Evolutionary conservation across 2,888 invertebrate species (phyloP).

Genomic region (Hyles lineata): DNA sequence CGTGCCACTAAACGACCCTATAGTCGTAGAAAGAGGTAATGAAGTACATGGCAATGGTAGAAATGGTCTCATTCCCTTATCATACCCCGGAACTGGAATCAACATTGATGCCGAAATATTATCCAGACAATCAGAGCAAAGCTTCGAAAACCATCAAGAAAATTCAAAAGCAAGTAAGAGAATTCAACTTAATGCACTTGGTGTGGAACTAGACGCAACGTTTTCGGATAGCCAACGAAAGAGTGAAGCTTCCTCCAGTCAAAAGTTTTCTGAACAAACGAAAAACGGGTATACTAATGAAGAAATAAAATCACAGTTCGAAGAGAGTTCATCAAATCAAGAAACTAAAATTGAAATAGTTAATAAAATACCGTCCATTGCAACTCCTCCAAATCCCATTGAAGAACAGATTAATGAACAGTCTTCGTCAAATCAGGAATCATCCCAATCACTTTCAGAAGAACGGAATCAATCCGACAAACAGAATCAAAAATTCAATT

Average conservation of each 20-base stretch:
- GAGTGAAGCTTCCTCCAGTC: neutral
- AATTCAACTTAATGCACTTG: neutral
- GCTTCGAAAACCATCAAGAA: neutral
- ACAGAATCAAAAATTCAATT: neutral
- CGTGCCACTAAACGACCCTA: neutral
- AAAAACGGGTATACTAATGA: neutral
- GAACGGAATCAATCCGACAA: neutral
- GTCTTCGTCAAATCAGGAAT: neutral
- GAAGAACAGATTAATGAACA: neutral
- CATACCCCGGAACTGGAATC: neutral
- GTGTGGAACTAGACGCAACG: neutral
- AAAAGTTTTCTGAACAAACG: neutral
- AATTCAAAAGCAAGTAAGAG: neutral
- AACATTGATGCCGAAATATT: neutral
- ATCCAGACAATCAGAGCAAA: neutral
- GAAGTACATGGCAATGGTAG: neutral
- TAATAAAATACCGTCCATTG: neutral
- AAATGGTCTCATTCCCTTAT: neutral
- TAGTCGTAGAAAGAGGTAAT: constrained; percentile 1
- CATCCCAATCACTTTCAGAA: neutral
- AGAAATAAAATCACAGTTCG: neutral
- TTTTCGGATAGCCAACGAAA: neutral
- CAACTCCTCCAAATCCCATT: neutral
- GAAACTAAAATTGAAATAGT: neutral
- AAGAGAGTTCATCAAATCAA: neutral